A percentile compares a stretch with the other conserved stretches of the same genome.
Evolutionary conservation across 2,888 invertebrate species (phyloP).

Genomic region (Dermolepida albohirtum): DNA sequence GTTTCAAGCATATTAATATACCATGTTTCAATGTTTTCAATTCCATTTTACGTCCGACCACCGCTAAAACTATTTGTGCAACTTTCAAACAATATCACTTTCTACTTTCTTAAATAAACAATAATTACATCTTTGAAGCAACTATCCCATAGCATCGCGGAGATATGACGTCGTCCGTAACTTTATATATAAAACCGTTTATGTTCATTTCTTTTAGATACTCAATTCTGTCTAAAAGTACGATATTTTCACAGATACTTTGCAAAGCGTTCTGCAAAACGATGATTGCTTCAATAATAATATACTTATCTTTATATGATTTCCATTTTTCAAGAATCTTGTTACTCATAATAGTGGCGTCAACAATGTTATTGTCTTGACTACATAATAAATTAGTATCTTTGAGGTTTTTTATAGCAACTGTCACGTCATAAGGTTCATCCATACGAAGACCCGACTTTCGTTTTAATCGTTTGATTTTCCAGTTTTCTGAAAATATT

Average conservation of each 20-base stretch:
- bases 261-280: conserved; percentile 68
- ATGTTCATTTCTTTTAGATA: conserved; percentile 64
- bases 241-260: conserved; percentile 70
- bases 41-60: too few relatives aligned
- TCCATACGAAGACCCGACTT: conserved; percentile 55
- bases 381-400: conserved; percentile 53
- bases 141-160: conserved; percentile 73
- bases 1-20: too few relatives aligned
- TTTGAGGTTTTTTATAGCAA: conserved; percentile 56
- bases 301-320: conserved; percentile 57
- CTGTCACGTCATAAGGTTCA: conserved; percentile 51
- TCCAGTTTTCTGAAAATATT: conserved; percentile 56
- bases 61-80: too few relatives aligned
- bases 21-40: too few relatives aligned
- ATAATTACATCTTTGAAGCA: conserved; percentile 33
- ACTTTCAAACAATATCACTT: too few relatives aligned
- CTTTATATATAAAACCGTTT: conserved; percentile 68
- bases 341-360: conserved; percentile 29
- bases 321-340: conserved; percentile 59
- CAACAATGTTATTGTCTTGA: conserved; percentile 26
- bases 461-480: conserved; percentile 58
- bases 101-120: too few relatives aligned
- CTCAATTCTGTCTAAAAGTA: conserved; percentile 68
- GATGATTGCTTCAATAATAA: conserved; percentile 63
- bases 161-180: conserved; percentile 73